A percentile compares a stretch with the other conserved stretches of the same genome.
Evolutionary conservation across 2,113 vertebrate genomes (phyloP).

Genomic region (Ciconia maguari): DNA sequence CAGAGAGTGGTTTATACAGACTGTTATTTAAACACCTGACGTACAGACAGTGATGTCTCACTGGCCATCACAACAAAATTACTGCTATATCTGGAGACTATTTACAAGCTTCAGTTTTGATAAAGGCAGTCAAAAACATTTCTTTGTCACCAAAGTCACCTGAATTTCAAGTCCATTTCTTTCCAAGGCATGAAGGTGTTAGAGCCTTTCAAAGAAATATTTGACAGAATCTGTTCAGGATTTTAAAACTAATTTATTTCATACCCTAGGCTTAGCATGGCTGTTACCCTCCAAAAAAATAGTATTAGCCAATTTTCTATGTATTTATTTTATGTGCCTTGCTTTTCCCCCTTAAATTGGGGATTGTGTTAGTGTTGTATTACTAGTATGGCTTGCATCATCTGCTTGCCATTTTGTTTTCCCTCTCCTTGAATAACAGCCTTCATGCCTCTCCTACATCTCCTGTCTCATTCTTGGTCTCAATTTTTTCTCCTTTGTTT

Average conservation of each 20-base stretch:
- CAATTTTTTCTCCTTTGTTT: background rate
- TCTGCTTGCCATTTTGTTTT: background rate
- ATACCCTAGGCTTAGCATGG: background rate
- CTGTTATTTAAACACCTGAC: background rate
- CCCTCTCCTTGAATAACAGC: background rate
- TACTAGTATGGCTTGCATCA: background rate
- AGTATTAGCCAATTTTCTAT: background rate
- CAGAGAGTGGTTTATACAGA: background rate
- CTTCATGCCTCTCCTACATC: background rate
- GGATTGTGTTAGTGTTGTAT: background rate
- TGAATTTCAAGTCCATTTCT: background rate
- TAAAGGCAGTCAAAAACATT: background rate
- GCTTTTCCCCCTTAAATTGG: background rate
- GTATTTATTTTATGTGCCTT: background rate
- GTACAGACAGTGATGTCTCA: background rate
- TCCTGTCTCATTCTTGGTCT: background rate
- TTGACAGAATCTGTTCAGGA: background rate
- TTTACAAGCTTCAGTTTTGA: background rate
- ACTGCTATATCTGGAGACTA: background rate
- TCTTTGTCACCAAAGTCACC: background rate
- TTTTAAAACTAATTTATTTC: background rate
- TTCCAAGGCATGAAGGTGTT: background rate
- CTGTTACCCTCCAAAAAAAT: background rate
- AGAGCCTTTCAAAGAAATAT: background rate
- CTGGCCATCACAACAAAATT: background rate